phyloP scores from a whole-genome alignment of 2,888 invertebrate genomes.

The Yponomeuta sedellus region DNA sequence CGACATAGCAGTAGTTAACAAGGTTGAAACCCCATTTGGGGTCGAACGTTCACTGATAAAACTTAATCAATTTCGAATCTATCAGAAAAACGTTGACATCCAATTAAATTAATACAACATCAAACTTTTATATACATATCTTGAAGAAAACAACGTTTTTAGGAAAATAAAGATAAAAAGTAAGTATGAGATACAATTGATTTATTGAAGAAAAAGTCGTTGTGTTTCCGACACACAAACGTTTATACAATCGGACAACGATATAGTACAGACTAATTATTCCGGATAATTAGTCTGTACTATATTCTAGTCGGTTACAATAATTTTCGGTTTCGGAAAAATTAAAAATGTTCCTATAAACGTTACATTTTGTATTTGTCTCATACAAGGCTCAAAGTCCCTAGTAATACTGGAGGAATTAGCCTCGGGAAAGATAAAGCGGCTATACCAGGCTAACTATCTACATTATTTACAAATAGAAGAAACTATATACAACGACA shows the following conservation, averaged over 20 bases:
- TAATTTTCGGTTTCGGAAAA: slow-evolving; percentile 1
- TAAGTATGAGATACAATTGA: not conserved
- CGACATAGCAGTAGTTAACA: slow-evolving; percentile 40
- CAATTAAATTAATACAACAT: slow-evolving; percentile 9
- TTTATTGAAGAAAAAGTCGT: not conserved
- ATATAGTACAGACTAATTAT: not conserved
- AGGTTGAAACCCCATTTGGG: slow-evolving; percentile 35
- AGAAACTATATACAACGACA: slow-evolving; percentile 59
- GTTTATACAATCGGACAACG: not conserved
- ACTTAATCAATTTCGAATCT: slow-evolving; percentile 73
- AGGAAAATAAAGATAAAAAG: not conserved
- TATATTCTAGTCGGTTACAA: not conserved
- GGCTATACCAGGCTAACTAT: slow-evolving; percentile 39
- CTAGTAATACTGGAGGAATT: slow-evolving; percentile 67
- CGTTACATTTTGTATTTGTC: slow-evolving; percentile 11
- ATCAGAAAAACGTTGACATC: slow-evolving; percentile 38
- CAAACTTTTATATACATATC: slow-evolving; percentile 11
- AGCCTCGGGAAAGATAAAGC: slow-evolving; percentile 34
- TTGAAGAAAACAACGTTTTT: not conserved
- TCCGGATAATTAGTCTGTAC: not conserved
- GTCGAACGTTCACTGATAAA: slow-evolving; percentile 48
- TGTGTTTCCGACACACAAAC: not conserved
- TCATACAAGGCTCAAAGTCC: slow-evolving; percentile 47
- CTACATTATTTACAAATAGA: slow-evolving; percentile 59
- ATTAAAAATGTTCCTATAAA: slow-evolving; percentile 14